Evolutionary conservation across 1,140 invertebrate species (phyloP).

Genomic region (Dryas iulia): DNA sequence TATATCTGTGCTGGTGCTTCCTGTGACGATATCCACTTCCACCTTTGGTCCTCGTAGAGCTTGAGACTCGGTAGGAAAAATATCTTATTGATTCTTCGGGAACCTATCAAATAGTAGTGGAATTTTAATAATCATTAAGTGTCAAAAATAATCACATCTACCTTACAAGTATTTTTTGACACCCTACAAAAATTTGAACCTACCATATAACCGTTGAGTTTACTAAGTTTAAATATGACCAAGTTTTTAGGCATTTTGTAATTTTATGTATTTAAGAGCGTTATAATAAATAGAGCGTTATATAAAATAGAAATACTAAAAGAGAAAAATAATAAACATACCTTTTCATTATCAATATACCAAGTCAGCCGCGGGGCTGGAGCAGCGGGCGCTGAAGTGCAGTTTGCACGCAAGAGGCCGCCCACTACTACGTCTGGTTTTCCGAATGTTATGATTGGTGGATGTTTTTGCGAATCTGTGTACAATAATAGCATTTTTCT

Average conservation of each 20-base stretch:
- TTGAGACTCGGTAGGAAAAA: slow-evolving; percentile 71
- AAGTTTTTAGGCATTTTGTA: too few relatives aligned
- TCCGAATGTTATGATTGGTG: slow-evolving; percentile 87
- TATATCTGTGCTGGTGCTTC: slow-evolving; percentile 70
- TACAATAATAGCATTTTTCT: slow-evolving; percentile 40
- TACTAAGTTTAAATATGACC: too few relatives aligned
- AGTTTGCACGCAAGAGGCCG: slow-evolving; percentile 88
- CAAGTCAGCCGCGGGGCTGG: slow-evolving; percentile 90
- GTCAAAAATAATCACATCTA: too few relatives aligned
- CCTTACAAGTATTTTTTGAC: too few relatives aligned
- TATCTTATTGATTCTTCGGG: slow-evolving; percentile 62
- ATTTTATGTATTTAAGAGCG: too few relatives aligned
- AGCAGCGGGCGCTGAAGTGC: slow-evolving; percentile 87
- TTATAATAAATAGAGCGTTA: too few relatives aligned
- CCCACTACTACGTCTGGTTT: slow-evolving; percentile 86
- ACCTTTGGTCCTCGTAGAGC: slow-evolving; percentile 65
- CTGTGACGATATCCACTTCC: slow-evolving; percentile 63
- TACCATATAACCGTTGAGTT: too few relatives aligned
- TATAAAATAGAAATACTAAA: too few relatives aligned
- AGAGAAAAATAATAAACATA: slow-evolving; percentile 52
- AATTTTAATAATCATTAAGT: too few relatives aligned
- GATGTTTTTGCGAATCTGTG: slow-evolving; percentile 86
- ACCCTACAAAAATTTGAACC: too few relatives aligned
- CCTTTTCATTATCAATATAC: slow-evolving; percentile 91
- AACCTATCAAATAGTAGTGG: slow-evolving; percentile 39